phyloP scores from a whole-genome alignment of 2,113 vertebrate genomes.

The Nettapus auritus region DNA sequence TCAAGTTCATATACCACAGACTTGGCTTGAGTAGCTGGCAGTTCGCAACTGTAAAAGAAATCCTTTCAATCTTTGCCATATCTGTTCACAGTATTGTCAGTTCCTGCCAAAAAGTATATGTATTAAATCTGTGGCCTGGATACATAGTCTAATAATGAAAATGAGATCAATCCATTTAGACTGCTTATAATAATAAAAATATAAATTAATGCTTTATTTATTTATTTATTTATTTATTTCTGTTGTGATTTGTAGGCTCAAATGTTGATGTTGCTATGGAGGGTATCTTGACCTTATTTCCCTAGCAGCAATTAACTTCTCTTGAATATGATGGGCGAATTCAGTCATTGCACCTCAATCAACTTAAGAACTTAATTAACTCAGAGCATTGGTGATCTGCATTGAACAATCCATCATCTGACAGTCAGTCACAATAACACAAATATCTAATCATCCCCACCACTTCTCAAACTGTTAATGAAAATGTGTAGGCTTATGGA shows the following conservation, averaged over 20 bases:
- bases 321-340: not conserved
- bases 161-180: not conserved
- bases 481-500: not conserved
- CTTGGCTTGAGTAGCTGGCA: not conserved
- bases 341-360: not conserved
- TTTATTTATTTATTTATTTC: not conserved
- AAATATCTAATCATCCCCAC: not conserved
- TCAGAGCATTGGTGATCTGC: not conserved
- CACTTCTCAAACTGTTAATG: not conserved
- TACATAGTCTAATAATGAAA: rapidly evolving
- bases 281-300: not conserved
- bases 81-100: not conserved
- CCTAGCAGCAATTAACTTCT: not conserved
- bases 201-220: rapidly evolving
- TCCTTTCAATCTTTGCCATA: not conserved
- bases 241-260: rapidly evolving
- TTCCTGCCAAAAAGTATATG: not conserved
- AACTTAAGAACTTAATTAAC: not conserved
- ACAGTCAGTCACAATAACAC: not conserved
- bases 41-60: not conserved
- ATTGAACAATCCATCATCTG: not conserved
- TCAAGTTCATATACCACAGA: not conserved
- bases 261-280: not conserved
- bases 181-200: not conserved
- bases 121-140: not conserved